Evolutionary conservation across 64 coral and sea anemone species (phyloP).

Genomic region (Actinia tenebrosa): DNA sequence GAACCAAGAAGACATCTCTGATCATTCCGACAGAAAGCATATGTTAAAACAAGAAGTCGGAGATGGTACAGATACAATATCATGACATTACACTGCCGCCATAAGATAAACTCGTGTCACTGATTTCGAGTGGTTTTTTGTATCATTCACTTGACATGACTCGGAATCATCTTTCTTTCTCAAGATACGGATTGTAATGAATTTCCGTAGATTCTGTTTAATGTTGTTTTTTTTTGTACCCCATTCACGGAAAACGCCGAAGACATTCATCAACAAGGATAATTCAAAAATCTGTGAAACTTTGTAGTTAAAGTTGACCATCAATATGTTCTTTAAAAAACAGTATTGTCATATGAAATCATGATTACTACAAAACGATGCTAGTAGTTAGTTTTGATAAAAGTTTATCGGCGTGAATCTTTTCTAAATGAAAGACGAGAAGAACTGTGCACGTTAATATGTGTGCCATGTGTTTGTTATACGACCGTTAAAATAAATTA

Average conservation of each 20-base stretch:
- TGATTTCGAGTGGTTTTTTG: not conserved
- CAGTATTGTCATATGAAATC: not conserved
- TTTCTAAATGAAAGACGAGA: not conserved
- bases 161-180: not conserved
- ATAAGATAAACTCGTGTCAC: not conserved
- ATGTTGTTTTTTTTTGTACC: not conserved
- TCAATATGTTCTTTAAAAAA: not conserved
- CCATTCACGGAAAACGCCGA: not conserved
- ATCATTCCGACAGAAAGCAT: not conserved
- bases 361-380: not conserved
- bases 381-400: not conserved
- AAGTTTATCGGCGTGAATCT: not conserved
- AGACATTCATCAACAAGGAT: not conserved
- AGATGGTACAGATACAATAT: conserved; percentile 3
- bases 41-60: not conserved
- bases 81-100: not conserved
- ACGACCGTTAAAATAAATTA: not conserved
- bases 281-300: not conserved
- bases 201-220: not conserved
- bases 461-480: not conserved
- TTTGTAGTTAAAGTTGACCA: not conserved
- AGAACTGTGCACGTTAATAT: not conserved
- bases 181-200: not conserved
- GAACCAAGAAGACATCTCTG: not conserved
- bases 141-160: not conserved